These are phyloP conservation scores for Heterodera schachtii DNA, from an alignment of 1,140 invertebrate species.

Conservation along the genomic window DNA sequence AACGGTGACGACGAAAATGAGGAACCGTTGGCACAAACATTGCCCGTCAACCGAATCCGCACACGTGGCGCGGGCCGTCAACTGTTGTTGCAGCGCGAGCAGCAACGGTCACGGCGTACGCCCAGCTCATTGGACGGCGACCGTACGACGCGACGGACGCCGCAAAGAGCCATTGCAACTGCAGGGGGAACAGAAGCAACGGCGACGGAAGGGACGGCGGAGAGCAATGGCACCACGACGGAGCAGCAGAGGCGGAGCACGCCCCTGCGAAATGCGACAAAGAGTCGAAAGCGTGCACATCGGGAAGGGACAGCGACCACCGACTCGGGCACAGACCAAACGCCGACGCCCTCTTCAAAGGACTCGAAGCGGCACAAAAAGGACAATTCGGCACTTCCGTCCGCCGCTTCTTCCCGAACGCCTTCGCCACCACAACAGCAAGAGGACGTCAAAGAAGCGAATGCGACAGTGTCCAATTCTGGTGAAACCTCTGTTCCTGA, in stretches of 20 bases:
- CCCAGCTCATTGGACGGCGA: conserved; percentile 32
- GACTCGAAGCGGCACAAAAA: conserved; percentile 1
- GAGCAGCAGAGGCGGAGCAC: conserved; percentile 27
- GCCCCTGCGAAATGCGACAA: conserved; percentile 18
- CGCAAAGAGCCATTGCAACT: conserved; percentile 13
- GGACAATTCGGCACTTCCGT: conserved; percentile 7
- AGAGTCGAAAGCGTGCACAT: conserved; percentile 14
- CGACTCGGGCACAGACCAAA: conserved; percentile 2
- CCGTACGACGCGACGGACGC: conserved; percentile 2
- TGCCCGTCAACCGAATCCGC: conserved; percentile 13
- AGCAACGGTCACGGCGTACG: conserved; percentile 25
- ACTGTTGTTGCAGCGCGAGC: conserved; percentile 4
- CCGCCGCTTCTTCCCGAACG: conserved; percentile 16
- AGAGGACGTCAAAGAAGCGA: neutral
- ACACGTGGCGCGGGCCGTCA: conserved; percentile 34
- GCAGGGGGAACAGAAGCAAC: neutral
- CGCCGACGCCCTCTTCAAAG: conserved; percentile 5
- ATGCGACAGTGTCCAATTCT: neutral
- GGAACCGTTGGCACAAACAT: conserved; percentile 14
- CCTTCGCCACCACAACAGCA: conserved; percentile 18
- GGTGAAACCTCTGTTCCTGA: neutral
- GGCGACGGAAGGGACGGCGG: neutral
- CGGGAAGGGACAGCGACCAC: neutral
- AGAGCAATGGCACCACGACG: neutral
- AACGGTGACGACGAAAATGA: conserved; percentile 40